Evolutionary conservation across 2,113 vertebrate genomes (phyloP), one percentile per base, ranked within the genome.

Genomic region (Sorex fumeus): DNA sequence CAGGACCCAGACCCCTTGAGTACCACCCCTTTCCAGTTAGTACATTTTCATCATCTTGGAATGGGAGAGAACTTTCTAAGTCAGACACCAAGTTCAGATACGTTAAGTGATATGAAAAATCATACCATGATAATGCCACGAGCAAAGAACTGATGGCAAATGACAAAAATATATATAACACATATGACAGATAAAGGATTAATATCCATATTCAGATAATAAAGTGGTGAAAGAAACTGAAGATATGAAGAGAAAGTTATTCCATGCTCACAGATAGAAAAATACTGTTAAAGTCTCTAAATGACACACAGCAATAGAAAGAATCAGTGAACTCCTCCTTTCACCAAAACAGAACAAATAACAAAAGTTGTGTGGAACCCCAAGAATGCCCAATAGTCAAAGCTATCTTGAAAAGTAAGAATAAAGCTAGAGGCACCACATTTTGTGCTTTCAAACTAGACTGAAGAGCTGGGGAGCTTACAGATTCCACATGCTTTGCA

Each of bases 201-300:
- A 64, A 81, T 53, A 93, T 67, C 62, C 75, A 57, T 81, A 79
- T 78, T 83, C 45, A 70, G 82, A 28, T 83, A 86, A 79, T 78
- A 93, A 89, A n/a, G 28, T 69, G 30, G n/a, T 69, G 10, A n/a
- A 69, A n/a, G 30, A 69, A 69, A 69, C 2, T 69, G 28, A 69
- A 69, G 66, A 69, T 10, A 69, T 9, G n/a, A 69, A 27, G 23
- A 66, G 23, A 66, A 27, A 66, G 25, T 30, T 13, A 5, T n/a
- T 69, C 66, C 28, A 13, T n/a, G 66, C 15, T 69, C 66, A 32
- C 27, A n/a, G 64, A 66, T 66, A 1, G 66, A 69, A 69, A n/a
- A n/a, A 32, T 69, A 69, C 28, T n/a, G 66, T 32, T n/a, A 60
- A 60, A 23, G 18, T 60, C 21, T 60, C 57, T 23, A 60, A 10